Conservation (phyloP, 1,140 invertebrate species). For the Pseudomyrmex gracilis region DNA sequence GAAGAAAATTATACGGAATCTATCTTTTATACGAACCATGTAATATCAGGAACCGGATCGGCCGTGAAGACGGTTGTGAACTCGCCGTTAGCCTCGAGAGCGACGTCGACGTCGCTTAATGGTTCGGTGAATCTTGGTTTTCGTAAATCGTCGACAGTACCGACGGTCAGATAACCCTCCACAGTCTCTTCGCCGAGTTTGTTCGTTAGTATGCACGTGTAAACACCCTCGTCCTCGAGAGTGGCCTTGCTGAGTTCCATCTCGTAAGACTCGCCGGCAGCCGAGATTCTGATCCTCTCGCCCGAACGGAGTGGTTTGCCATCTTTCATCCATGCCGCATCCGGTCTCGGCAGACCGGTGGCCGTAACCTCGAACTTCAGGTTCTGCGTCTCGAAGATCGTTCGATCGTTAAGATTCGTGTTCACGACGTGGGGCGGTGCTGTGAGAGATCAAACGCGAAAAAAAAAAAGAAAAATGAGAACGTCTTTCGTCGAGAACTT, state of each 20-base stretch:
- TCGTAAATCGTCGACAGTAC: constrained; percentile 90
- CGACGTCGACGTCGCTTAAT: constrained; percentile 89
- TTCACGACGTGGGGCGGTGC: constrained; percentile 91
- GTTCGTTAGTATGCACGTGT: constrained; percentile 91
- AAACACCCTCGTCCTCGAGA: constrained; percentile 91
- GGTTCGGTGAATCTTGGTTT: constrained; percentile 91
- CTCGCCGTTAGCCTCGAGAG: constrained; percentile 90
- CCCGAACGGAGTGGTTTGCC: constrained; percentile 88
- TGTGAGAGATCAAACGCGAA: constrained; percentile 77
- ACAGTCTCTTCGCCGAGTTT: constrained; percentile 90
- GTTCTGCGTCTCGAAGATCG: constrained; percentile 91
- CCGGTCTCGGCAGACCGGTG: constrained; percentile 90
- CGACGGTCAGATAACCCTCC: constrained; percentile 90
- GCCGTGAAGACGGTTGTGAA: constrained; percentile 92
- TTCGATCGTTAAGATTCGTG: constrained; percentile 90
- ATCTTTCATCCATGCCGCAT: constrained; percentile 92
- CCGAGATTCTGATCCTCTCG: constrained; percentile 88
- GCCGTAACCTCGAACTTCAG: constrained; percentile 90
- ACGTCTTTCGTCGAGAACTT: background rate
- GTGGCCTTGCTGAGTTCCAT: constrained; percentile 89
- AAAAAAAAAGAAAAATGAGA: background rate
- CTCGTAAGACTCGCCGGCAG: constrained; percentile 90
- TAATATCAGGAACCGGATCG: constrained; percentile 90
- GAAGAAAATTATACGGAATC: constrained; percentile 3
- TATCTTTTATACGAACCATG: constrained; percentile 84